Base-by-base conservation (phyloP, 30 jellyfish, hydroid and myxozoan species). In the Rhopilema esculentum region DNA sequence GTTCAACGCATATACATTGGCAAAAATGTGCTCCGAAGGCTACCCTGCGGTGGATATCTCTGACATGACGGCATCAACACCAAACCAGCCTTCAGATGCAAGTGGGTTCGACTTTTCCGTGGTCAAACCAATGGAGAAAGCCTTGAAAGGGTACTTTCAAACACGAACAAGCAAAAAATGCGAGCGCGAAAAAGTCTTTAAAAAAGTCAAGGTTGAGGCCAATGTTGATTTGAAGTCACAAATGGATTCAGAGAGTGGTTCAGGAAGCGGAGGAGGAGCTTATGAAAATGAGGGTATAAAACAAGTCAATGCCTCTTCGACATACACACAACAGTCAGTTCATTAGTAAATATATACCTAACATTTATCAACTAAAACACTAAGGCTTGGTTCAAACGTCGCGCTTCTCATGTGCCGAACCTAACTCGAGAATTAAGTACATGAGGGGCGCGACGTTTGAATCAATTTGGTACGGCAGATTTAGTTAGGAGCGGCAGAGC, bases 11-110 rank as follows among this genome's bases (percentile, higher is more conserved):
- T 93, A 93, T 75, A 73, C 97, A 33, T 61, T 97, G 32, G 71
- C 97, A 23, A 87, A 86, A 24, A 93, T 93, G 98, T 93, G 98
- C 63, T 74, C 92, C 19, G 96, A 94, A 27, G 98, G 98, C n/a
- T 74, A 90, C 22, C 98, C 98, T 32, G 95, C 92, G 48, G 69
- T 93, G 32, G 98, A 93, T 51, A 88, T 93, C 6, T 93, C 85
- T 69, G 97, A 93, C 29, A 89, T 93, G 98, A 69, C 97, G 72
- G 92, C 79, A 76, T 86, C 98, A 71, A 84, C 94, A 18, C 98
- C 98, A 9, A 70, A 80, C 28, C 96, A 88, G 74, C 91, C 96
- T 68, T 30, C 67, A 6, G 86, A 53, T 29, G 91, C 88, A 7
- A 81, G 86, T 19, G 90, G 66, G 8, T 95, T 88, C 83, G 90